These are phyloP conservation scores for Rhinopithecus roxellana DNA, from an alignment of 2,113 vertebrate genomes.

Conservation along the genomic window DNA sequence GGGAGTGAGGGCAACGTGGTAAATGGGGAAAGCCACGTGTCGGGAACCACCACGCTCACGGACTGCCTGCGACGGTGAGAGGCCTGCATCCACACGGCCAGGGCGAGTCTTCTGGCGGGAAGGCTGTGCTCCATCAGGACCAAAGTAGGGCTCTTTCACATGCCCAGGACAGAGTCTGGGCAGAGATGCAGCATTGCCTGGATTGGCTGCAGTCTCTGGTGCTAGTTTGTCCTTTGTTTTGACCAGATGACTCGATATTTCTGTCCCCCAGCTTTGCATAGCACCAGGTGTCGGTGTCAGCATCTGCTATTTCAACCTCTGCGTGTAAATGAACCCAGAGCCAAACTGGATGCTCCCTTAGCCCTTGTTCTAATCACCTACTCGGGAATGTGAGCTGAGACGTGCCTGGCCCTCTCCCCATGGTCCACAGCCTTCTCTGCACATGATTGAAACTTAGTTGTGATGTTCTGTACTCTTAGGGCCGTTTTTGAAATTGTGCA, in stretches of 20 bases:
- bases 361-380: no score
- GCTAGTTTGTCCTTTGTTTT: not conserved
- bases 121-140: not conserved
- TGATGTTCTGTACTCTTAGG: not conserved
- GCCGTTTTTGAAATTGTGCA: not conserved
- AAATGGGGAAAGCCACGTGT: slow-evolving; percentile 95
- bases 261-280: not conserved
- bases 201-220: not conserved
- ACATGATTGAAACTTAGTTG: not conserved
- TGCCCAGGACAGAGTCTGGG: not conserved
- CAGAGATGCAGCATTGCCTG: not conserved
- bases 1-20: slow-evolving; percentile 94
- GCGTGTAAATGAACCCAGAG: not conserved
- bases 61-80: slow-evolving; percentile 96
- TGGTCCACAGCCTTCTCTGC: not conserved
- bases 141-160: not conserved
- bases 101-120: not conserved
- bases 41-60: slow-evolving; percentile 96
- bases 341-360: not conserved
- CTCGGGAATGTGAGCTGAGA: not conserved
- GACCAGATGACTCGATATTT: not conserved
- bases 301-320: fast-evolving
- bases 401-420: fast-evolving
- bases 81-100: no score
- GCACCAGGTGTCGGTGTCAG: not conserved